Evolutionary conservation across 2,888 invertebrate genomes (phyloP).

Genomic region (Melangyna quadrimaculata): DNA sequence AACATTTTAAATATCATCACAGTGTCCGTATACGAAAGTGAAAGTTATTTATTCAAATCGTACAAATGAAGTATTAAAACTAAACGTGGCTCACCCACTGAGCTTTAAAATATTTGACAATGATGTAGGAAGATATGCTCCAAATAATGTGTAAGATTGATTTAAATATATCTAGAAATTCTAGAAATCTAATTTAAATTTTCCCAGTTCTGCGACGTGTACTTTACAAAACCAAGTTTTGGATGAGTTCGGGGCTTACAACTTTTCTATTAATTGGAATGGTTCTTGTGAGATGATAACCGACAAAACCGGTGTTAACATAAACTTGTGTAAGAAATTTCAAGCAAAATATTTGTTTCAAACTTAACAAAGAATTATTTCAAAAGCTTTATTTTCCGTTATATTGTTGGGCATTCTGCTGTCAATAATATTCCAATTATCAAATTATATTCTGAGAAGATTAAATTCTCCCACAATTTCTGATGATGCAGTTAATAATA

Average conservation of each 20-base stretch:
- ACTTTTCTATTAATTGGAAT: conserved; percentile 82
- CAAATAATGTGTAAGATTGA: conserved; percentile 78
- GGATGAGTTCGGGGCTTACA: conserved; percentile 89
- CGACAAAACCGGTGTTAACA: conserved; percentile 85
- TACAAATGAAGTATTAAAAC: conserved; percentile 79
- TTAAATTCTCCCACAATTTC: conserved; percentile 73
- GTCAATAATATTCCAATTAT: conserved; percentile 71
- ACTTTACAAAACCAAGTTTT: conserved; percentile 79
- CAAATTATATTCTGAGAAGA: conserved; percentile 74
- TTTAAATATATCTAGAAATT: conserved; percentile 62
- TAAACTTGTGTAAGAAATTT: conserved; percentile 82
- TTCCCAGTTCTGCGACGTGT: conserved; percentile 83
- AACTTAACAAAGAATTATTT: neutral
- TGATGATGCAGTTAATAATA: conserved; percentile 64
- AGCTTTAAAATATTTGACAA: conserved; percentile 84
- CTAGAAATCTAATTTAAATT: conserved; percentile 15
- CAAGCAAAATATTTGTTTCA: neutral
- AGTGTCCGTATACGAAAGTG: conserved; percentile 86
- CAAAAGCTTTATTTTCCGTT: conserved; percentile 76
- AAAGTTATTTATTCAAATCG: conserved; percentile 75
- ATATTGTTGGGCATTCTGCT: conserved; percentile 76
- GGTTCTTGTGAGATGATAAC: conserved; percentile 83
- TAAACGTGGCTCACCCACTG: conserved; percentile 82
- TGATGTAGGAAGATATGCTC: conserved; percentile 81
- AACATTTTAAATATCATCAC: neutral